phyloP scores from a whole-genome alignment of 1,140 invertebrate species.

The Aphelinus certus region DNA sequence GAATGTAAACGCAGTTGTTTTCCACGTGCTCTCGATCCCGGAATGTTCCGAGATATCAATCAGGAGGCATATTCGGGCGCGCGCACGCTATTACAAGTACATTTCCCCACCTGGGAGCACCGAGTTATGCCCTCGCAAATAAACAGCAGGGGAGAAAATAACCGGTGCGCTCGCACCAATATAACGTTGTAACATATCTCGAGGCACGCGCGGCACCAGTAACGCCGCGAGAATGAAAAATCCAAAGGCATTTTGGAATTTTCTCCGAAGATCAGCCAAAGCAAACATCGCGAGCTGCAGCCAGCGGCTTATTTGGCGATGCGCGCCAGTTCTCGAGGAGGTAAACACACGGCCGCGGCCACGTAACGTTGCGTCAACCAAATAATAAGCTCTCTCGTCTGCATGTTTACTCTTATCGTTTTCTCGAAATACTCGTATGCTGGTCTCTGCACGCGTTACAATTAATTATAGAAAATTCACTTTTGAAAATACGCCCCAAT shows the following conservation, averaged over 20 bases:
- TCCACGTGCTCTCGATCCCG: too few species aligned
- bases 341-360: neutral
- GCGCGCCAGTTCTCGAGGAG: neutral
- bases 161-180: neutral
- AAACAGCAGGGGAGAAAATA: neutral
- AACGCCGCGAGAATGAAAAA: neutral
- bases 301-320: neutral
- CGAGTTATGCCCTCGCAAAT: neutral
- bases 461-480: too few species aligned
- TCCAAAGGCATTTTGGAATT: conserved; percentile 4
- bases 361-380: neutral
- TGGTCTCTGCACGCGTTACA: too few species aligned
- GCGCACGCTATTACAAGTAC: conserved; percentile 3
- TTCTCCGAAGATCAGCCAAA: conserved; percentile 14
- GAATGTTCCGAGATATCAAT: too few species aligned
- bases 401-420: neutral
- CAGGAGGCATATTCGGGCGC: too few species aligned
- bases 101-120: neutral
- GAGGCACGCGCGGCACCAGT: neutral
- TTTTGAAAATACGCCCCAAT: too few species aligned
- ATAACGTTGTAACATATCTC: neutral
- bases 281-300: neutral
- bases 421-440: too few species aligned
- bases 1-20: too few species aligned
- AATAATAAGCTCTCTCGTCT: neutral